Evolutionary conservation across 2,797 vertebrate genomes (phyloP).

Genomic region (Micrastur ruficollis): DNA sequence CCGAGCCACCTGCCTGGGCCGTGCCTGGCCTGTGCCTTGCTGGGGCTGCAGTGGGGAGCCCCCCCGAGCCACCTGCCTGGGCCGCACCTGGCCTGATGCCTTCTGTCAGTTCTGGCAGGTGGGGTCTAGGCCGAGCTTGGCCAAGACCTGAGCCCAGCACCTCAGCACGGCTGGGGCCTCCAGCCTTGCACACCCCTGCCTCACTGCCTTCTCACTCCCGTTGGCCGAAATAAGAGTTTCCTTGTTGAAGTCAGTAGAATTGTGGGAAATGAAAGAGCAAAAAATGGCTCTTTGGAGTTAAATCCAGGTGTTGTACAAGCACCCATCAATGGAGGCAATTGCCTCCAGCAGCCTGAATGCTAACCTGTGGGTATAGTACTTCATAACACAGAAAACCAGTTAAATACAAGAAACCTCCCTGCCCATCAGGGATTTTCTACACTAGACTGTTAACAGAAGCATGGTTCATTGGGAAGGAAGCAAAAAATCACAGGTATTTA

Average conservation of each 20-base stretch:
- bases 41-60: neutral
- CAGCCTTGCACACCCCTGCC: neutral
- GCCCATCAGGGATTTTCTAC: neutral
- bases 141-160: neutral
- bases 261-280: neutral
- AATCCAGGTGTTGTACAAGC: neutral
- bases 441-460: neutral
- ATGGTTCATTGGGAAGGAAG: neutral
- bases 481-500: neutral
- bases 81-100: no score
- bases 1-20: no score
- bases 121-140: neutral
- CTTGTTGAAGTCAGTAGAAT: no score
- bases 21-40: no score
- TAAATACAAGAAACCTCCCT: neutral
- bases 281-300: fast-evolving
- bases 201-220: neutral
- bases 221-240: fast-evolving
- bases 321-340: fast-evolving
- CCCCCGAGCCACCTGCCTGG: neutral
- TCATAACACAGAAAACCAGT: neutral
- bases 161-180: neutral
- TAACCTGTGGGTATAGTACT: neutral
- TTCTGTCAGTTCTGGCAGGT: no score
- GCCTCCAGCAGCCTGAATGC: neutral